Conservation (phyloP, 1,140 invertebrate genomes). For the Hylaeus volcanicus region DNA sequence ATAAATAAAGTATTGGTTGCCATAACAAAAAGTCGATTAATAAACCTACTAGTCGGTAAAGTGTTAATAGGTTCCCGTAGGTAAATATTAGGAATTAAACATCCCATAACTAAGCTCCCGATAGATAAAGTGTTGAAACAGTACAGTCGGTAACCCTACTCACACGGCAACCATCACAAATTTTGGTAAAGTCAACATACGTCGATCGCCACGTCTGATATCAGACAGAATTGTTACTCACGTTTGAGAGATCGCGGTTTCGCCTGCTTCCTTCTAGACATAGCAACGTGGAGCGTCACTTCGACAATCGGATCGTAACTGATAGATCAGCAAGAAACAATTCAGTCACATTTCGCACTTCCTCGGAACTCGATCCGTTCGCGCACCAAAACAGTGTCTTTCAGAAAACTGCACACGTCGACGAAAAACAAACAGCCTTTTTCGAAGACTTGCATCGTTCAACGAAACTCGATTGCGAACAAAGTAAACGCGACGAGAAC, state of each 20-base stretch:
- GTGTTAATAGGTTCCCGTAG: too few species aligned
- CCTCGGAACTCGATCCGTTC: not conserved
- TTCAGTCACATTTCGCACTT: constrained; percentile 44
- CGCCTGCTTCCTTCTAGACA: constrained; percentile 81
- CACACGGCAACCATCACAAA: not conserved
- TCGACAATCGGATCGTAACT: not conserved
- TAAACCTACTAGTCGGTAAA: too few species aligned
- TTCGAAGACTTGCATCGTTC: constrained; percentile 12
- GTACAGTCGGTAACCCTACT: too few species aligned
- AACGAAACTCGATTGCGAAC: constrained; percentile 3
- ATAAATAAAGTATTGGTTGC: too few species aligned
- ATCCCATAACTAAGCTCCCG: too few species aligned
- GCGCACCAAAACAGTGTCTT: constrained; percentile 8
- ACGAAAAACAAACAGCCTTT: not conserved
- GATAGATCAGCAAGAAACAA: constrained; percentile 6
- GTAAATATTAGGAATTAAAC: too few species aligned
- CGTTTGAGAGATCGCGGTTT: constrained; percentile 81
- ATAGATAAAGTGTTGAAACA: too few species aligned
- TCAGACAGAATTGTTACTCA: constrained; percentile 66
- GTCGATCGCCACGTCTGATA: not conserved
- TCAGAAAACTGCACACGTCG: constrained; percentile 9
- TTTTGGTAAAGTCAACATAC: constrained; percentile 3
- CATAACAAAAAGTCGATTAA: too few species aligned
- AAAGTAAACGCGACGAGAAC: not conserved
- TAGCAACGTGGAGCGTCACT: constrained; percentile 65